Evolutionary conservation across 2,113 vertebrate species (phyloP), one percentile per base, ranked within the genome.

Genomic region (Hiodon alosoides): DNA sequence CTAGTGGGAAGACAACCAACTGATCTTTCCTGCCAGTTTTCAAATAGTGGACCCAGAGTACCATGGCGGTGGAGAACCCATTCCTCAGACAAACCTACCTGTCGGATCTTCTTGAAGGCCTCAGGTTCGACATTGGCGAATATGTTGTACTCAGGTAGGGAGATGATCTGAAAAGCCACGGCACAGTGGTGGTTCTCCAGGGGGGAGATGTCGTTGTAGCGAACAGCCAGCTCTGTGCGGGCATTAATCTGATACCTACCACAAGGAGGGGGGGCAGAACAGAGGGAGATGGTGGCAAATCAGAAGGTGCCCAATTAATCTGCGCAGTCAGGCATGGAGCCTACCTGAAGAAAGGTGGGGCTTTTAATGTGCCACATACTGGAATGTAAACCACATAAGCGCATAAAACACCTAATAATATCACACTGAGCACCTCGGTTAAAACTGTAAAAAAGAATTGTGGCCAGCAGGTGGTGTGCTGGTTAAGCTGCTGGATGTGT

Each of bases 81-180:
- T 14, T 53, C n/a, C 3, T 17, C 13, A 69, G 55, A 59, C 31
- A 67, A 47, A 51, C 73, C 3, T 72, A 98, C 97, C 95, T 98
- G 96, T 76, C 97, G 84, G 75, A 98, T 95, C 87, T 93, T 93
- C 82, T 93, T 96, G 89, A 95, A 98, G 3, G 90, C 90, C 0
- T 98, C 95, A 0, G 89, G 81, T 10, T 93, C 83, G 54, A 98
- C 89, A 0, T 92, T 97, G 79, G 92, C 91, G 81, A 97, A 91
- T 69, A 97, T 94, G 88, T 96, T 94, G 81, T 91, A 92, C 69
- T 96, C 93, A 0, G 94, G 92, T 85, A 92, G 90, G 3, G 92
- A 84, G 48, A 95, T 80, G 86, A 97, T 95, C 79, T 94, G 90
- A 77, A 96, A 87, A 72, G 86, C 79, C 2, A 87, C 73, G 3